Conservation (phyloP, 2,888 invertebrate genomes). For the Thysanoteuthis rhombus region DNA sequence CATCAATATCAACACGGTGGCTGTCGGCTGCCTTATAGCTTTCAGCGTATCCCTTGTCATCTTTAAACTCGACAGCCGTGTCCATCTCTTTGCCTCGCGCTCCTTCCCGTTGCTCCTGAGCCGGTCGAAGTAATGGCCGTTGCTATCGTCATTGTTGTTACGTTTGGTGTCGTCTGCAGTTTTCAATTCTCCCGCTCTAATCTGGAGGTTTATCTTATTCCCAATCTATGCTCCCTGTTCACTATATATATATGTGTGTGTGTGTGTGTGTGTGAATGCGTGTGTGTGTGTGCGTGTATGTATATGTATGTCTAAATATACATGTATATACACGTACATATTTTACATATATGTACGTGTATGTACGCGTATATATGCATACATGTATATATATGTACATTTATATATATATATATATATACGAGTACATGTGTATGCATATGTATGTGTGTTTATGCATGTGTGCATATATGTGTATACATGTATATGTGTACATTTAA, state of each 20-base stretch:
- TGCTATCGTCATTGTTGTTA: background rate
- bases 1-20: background rate
- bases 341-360: background rate
- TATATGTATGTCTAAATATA: too few species aligned
- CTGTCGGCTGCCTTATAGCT: background rate
- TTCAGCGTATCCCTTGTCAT: background rate
- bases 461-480: too few species aligned
- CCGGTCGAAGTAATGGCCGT: background rate
- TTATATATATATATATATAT: too few species aligned
- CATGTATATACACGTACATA: background rate
- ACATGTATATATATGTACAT: background rate
- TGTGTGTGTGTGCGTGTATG: too few species aligned
- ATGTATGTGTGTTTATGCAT: too few species aligned
- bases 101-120: background rate
- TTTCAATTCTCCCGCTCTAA: background rate
- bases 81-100: background rate
- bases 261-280: too few species aligned
- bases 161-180: background rate
- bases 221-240: background rate
- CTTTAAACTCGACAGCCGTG: background rate
- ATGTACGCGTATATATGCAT: background rate
- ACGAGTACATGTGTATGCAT: too few species aligned
- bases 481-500: too few species aligned
- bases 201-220: background rate
- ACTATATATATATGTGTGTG: too few species aligned